A percentile compares a stretch with the other conserved stretches of the same genome.
Evolutionary conservation across 1,140 invertebrate genomes (phyloP).

Genomic region (Harpegnathos saltator): DNA sequence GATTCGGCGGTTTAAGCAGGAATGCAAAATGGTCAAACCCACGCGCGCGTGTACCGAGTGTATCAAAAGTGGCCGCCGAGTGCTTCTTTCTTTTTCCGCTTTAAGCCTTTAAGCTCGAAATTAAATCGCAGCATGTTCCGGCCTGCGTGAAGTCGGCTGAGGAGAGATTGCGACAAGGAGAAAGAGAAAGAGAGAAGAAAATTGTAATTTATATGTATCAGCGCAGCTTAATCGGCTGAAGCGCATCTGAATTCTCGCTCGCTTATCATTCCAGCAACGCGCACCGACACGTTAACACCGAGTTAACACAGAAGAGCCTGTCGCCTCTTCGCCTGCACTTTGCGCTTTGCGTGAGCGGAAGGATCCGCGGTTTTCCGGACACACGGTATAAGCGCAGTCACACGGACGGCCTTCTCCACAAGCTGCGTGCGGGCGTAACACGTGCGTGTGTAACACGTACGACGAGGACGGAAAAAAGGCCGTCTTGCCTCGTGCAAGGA

Average conservation of each 20-base stretch:
- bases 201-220: not conserved
- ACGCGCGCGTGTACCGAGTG: not conserved
- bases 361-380: not conserved
- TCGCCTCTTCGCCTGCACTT: not conserved
- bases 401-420: too few relatives aligned
- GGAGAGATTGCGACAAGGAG: too few relatives aligned
- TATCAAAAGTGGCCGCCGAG: not conserved
- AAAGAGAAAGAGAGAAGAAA: too few relatives aligned
- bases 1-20: constrained; percentile 35
- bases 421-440: too few relatives aligned
- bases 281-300: not conserved
- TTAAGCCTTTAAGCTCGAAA: constrained; percentile 5
- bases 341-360: too few relatives aligned
- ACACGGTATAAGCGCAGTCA: constrained; percentile 14
- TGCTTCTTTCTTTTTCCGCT: not conserved
- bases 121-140: not conserved
- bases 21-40: constrained; percentile 7
- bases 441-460: constrained; percentile 32
- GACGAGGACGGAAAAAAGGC: constrained; percentile 36
- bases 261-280: not conserved
- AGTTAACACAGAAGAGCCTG: not conserved
- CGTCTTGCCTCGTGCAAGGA: constrained; percentile 49
- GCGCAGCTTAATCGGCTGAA: not conserved
- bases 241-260: not conserved
- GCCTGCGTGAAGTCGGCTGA: not conserved